Conservation (phyloP, 2,797 vertebrate species). For the Sarcoramphus papa region DNA sequence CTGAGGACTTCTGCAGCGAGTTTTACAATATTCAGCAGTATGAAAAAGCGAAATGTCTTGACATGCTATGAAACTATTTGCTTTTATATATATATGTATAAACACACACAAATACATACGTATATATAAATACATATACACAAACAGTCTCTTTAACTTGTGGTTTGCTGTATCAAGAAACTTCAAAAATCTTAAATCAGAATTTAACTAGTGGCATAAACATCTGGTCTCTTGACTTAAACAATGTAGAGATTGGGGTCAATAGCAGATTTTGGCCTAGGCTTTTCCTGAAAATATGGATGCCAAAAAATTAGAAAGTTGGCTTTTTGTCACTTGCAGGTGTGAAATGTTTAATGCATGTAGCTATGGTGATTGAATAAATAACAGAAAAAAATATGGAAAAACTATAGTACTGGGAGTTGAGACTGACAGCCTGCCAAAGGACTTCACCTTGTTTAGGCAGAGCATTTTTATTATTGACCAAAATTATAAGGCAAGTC, state of each 20-base stretch:
- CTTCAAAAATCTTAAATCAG: neutral
- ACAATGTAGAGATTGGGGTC: neutral
- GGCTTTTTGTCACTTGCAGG: conserved; percentile 39
- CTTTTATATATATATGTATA: neutral
- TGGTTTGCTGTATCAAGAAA: neutral
- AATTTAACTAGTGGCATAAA: neutral
- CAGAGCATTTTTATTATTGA: neutral
- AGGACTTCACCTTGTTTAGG: conserved; percentile 11
- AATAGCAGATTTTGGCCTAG: neutral
- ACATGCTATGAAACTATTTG: neutral
- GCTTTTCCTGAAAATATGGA: neutral
- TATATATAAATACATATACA: neutral
- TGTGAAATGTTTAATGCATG: conserved; percentile 39
- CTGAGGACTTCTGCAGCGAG: neutral
- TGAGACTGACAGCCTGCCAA: conserved; percentile 12
- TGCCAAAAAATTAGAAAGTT: conserved; percentile 48
- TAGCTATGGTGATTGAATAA: conserved; percentile 58
- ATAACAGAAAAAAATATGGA: conserved; percentile 9
- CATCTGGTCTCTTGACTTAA: neutral
- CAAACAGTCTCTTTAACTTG: neutral
- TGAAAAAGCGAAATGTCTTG: neutral
- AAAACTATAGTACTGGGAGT: neutral
- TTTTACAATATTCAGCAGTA: neutral
- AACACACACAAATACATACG: neutral
- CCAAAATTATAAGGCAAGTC: neutral